A percentile compares a stretch with the other conserved stretches of the same genome.
These are phyloP conservation scores for Gopherus evgoodei DNA, from an alignment of 2,113 vertebrate species.

Conservation along the genomic window DNA sequence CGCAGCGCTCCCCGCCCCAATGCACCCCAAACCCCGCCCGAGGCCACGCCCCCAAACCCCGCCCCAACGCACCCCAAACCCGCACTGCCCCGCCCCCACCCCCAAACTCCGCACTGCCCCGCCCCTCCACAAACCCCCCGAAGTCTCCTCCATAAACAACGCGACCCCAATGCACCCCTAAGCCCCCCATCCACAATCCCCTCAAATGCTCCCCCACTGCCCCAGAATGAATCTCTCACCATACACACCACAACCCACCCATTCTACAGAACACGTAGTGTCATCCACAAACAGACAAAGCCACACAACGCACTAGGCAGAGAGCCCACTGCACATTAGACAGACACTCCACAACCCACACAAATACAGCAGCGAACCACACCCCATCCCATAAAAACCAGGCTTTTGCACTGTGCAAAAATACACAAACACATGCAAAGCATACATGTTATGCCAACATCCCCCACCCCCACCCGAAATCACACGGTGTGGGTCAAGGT, in stretches of 20 bases:
- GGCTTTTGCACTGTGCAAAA: not conserved
- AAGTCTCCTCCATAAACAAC: not conserved
- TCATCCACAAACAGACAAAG: too few relatives aligned
- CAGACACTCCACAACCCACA: too few relatives aligned
- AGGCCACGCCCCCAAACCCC: not conserved
- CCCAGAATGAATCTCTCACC: not conserved
- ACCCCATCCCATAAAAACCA: too few relatives aligned
- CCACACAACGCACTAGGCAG: too few relatives aligned
- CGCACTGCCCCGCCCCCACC: not conserved
- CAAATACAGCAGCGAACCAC: too few relatives aligned
- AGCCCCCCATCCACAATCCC: not conserved
- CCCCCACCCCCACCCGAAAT: too few relatives aligned
- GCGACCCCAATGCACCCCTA: not conserved
- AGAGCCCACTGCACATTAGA: too few relatives aligned
- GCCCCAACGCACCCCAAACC: accelerated
- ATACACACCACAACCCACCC: too few relatives aligned
- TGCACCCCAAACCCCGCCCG: not conserved
- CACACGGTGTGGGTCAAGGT: not conserved
- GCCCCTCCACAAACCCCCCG: too few relatives aligned
- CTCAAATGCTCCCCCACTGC: not conserved
- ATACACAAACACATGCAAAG: too few relatives aligned
- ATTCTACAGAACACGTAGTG: too few relatives aligned
- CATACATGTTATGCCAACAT: not conserved
- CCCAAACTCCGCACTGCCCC: not conserved
- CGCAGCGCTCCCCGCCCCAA: not conserved